Evolutionary conservation across 2,888 invertebrate species (phyloP).

Genomic region (Rhodophaea formosa): DNA sequence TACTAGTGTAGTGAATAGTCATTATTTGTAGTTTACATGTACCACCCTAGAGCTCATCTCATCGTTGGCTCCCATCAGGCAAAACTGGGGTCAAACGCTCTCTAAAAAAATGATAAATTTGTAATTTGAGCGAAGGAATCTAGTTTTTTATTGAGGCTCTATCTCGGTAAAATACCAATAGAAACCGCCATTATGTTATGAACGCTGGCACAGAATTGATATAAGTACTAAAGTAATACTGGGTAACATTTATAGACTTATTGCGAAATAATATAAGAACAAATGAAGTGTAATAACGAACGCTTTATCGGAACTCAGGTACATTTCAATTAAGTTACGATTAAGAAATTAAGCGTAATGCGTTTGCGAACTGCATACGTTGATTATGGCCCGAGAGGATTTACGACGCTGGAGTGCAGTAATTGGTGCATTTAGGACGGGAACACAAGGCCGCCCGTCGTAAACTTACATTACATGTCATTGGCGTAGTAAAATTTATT

Average conservation of each 20-base stretch:
- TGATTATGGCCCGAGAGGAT: conserved; percentile 52
- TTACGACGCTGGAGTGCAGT: conserved; percentile 49
- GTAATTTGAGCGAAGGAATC: no score
- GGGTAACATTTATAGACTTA: neutral
- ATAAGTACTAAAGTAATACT: no score
- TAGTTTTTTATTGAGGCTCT: no score
- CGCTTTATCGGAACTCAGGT: conserved; percentile 54
- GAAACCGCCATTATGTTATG: neutral
- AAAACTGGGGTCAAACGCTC: no score
- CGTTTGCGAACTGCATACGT: conserved; percentile 49
- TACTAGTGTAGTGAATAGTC: no score
- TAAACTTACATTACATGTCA: conserved; percentile 22
- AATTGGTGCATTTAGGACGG: conserved; percentile 51
- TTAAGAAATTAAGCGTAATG: conserved; percentile 75
- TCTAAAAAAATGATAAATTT: no score
- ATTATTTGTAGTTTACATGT: no score
- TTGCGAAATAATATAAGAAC: neutral
- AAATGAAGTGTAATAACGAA: conserved; percentile 39
- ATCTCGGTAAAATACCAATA: no score
- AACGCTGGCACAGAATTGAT: no score
- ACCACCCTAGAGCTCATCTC: no score
- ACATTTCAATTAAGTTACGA: conserved; percentile 76
- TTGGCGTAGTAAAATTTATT: conserved; percentile 7
- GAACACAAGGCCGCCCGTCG: conserved; percentile 16
- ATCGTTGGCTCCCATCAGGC: no score